Evolutionary conservation across 2,113 vertebrate genomes (phyloP).

Genomic region (Chionis minor): DNA sequence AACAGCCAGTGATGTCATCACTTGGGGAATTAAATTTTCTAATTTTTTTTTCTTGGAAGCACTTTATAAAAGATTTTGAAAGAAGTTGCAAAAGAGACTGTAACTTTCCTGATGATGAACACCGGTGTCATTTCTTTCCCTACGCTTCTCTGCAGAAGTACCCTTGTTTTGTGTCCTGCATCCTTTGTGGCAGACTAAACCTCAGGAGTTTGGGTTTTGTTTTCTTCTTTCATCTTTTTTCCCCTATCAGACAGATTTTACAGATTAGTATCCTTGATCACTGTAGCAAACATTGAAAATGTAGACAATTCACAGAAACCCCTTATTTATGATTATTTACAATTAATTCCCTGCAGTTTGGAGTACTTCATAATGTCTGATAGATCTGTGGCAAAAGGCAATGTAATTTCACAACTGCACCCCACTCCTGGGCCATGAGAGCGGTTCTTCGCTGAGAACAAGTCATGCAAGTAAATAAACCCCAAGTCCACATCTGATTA

Average conservation of each 20-base stretch:
- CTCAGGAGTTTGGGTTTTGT: not conserved
- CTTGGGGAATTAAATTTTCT: not conserved
- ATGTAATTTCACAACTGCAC: not conserved
- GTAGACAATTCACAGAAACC: not conserved
- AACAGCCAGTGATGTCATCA: not conserved
- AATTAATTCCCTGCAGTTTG: not conserved
- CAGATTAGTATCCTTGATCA: not conserved
- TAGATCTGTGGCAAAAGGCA: not conserved
- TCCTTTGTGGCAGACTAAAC: not conserved
- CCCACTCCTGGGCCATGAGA: not conserved
- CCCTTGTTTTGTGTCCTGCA: not conserved
- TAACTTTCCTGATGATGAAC: not conserved
- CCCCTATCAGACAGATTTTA: not conserved
- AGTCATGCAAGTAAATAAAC: constrained; percentile 43
- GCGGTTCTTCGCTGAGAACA: constrained; percentile 4
- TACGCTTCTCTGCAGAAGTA: not conserved
- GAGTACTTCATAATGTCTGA: not conserved
- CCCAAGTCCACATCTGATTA: constrained; percentile 43
- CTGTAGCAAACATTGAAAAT: not conserved
- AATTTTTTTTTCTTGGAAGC: not conserved
- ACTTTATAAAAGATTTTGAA: not conserved
- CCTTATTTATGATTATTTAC: not conserved
- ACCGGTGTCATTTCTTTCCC: not conserved
- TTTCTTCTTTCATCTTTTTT: not conserved
- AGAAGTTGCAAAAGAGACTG: not conserved